These are phyloP conservation scores for Blomia tropicalis DNA, from an alignment of 2,888 invertebrate species.

Conservation along the genomic window DNA sequence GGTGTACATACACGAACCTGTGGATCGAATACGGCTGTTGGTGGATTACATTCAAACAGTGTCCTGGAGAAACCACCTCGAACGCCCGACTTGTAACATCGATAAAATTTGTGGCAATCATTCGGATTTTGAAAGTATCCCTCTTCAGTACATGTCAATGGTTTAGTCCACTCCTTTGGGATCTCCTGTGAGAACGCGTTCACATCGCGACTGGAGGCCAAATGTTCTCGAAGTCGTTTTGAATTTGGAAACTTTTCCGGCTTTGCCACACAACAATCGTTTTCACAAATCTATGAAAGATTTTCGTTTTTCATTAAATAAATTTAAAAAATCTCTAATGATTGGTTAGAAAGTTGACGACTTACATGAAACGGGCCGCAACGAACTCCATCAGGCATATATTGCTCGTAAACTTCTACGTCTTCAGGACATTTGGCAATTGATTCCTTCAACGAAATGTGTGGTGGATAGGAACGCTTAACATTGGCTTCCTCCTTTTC, in stretches of 20 bases:
- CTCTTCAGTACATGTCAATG: slow-evolving; percentile 17
- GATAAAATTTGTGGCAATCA: slow-evolving; percentile 22
- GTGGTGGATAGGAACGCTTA: slow-evolving; percentile 17
- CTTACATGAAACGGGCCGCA: slow-evolving; percentile 21
- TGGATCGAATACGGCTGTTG: slow-evolving; percentile 8
- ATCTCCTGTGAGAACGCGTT: slow-evolving; percentile 13
- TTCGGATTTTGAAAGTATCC: slow-evolving; percentile 20
- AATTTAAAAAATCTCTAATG: not conserved
- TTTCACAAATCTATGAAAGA: slow-evolving; percentile 15
- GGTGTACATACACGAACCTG: slow-evolving; percentile 7
- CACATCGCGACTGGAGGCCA: not conserved
- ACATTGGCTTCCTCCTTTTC: slow-evolving; percentile 10
- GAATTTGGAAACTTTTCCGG: slow-evolving; percentile 21
- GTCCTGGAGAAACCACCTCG: slow-evolving; percentile 16
- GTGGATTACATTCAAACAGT: slow-evolving; percentile 18
- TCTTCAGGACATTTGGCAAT: slow-evolving; percentile 4
- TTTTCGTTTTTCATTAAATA: not conserved
- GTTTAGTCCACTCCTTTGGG: slow-evolving; percentile 17
- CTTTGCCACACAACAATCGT: slow-evolving; percentile 18
- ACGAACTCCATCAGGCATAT: slow-evolving; percentile 17
- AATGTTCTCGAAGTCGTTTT: not conserved
- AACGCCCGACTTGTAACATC: slow-evolving; percentile 9
- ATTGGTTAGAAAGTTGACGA: not conserved
- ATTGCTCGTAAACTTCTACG: slow-evolving; percentile 21
- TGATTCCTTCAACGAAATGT: slow-evolving; percentile 11